phyloP scores from a whole-genome alignment of 1,140 invertebrate genomes.

The Drosophila rufa region DNA sequence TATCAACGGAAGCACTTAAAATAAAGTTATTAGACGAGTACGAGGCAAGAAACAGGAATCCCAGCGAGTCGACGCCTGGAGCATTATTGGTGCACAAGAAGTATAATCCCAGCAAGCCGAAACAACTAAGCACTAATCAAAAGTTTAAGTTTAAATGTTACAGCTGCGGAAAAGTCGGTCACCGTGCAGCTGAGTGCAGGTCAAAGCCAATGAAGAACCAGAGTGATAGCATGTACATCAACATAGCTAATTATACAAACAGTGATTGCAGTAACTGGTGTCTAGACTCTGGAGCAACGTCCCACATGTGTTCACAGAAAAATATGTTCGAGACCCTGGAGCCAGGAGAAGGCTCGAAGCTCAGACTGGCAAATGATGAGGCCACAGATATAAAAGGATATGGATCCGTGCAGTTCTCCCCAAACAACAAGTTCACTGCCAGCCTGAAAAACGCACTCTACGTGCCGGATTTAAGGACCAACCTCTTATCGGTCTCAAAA shows the following conservation, averaged over 20 bases:
- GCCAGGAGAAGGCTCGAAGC: no score
- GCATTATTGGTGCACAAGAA: slow-evolving; percentile 4
- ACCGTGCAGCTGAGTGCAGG: slow-evolving; percentile 12
- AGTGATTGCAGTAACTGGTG: slow-evolving; percentile 16
- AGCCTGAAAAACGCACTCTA: no score
- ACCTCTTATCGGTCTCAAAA: no score
- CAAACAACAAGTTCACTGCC: no score
- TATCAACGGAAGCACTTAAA: slow-evolving; percentile 1
- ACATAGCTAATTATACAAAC: slow-evolving; percentile 7
- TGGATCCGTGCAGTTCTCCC: no score
- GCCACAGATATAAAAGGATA: no score
- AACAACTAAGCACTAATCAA: neutral
- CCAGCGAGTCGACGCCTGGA: neutral
- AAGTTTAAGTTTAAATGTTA: slow-evolving; percentile 18
- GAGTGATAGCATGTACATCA: slow-evolving; percentile 13
- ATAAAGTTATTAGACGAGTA: slow-evolving; percentile 9
- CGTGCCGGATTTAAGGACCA: no score
- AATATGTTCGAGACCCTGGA: neutral
- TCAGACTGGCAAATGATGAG: no score
- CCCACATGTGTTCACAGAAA: slow-evolving; percentile 2
- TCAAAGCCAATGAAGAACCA: slow-evolving; percentile 12
- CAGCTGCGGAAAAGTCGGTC: slow-evolving; percentile 8
- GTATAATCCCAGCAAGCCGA: neutral
- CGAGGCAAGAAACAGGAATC: slow-evolving; percentile 3
- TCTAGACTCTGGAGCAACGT: slow-evolving; percentile 2